Evolutionary conservation across 2,797 vertebrate species (phyloP).

Genomic region (Chromis chromis): DNA sequence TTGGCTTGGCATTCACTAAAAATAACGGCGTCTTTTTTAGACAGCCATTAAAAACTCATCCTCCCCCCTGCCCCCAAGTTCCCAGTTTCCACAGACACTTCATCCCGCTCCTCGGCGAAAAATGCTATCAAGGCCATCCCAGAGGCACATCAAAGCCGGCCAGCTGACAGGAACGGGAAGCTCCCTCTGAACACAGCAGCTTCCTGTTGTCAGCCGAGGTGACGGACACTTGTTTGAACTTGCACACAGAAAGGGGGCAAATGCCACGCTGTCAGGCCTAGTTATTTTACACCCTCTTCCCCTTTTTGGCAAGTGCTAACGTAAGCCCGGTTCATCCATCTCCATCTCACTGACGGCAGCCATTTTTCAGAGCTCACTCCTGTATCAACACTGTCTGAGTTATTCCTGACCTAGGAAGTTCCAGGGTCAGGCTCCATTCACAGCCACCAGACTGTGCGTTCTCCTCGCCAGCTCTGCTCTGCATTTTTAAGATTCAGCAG

Average conservation of each 20-base stretch:
- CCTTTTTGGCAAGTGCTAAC: slow-evolving; percentile 68
- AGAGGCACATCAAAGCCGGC: slow-evolving; percentile 82
- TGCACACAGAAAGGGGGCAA: slow-evolving; percentile 69
- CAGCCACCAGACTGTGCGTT: slow-evolving; percentile 44
- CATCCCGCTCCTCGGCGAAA: slow-evolving; percentile 59
- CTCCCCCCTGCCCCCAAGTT: slow-evolving; percentile 37
- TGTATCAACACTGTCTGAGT: slow-evolving; percentile 79
- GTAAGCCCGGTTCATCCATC: slow-evolving; percentile 78
- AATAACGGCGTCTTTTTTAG: slow-evolving; percentile 76
- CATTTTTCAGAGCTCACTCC: slow-evolving; percentile 72
- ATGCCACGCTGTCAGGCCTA: slow-evolving; percentile 72
- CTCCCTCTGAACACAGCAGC: slow-evolving; percentile 81
- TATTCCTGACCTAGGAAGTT: slow-evolving; percentile 74
- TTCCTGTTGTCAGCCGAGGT: slow-evolving; percentile 88
- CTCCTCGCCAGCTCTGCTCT: slow-evolving; percentile 23
- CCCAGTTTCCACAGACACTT: slow-evolving; percentile 73
- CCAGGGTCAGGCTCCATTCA: slow-evolving; percentile 65
- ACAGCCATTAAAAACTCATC: slow-evolving; percentile 69
- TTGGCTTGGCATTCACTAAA: slow-evolving; percentile 73
- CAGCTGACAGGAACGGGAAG: slow-evolving; percentile 86
- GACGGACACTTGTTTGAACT: slow-evolving; percentile 86
- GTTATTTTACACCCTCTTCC: slow-evolving; percentile 73
- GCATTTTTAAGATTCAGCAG: slow-evolving; percentile 62
- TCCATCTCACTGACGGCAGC: slow-evolving; percentile 77
- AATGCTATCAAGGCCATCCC: slow-evolving; percentile 80